Evolutionary conservation across 35 echinoderm and acorn worm species (phyloP), one percentile per base, ranked within the genome.

Genomic region (Ophiothrix spiculata): DNA sequence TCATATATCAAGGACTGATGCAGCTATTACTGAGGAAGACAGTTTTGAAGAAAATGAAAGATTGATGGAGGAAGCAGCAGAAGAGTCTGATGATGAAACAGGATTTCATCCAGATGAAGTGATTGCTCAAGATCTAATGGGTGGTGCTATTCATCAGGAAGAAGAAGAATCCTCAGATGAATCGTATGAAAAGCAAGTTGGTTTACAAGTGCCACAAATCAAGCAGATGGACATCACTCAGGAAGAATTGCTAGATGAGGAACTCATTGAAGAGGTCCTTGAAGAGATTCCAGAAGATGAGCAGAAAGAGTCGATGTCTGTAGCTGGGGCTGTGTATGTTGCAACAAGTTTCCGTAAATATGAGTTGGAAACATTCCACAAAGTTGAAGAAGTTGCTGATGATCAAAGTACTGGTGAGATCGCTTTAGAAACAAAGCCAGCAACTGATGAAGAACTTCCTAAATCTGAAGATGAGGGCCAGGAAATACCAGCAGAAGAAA

Each of bases 41-140:
- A 33, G 40, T 34, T 35, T 45, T 49, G 75, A 87, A 36, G 73
- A 77, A 35, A 74, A 87, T 87, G 41, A 87, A 35, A 74, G 41
- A 45, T 35, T 56, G 75, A 77, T 54, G 46, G 85, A 87, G 79
- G 75, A 78, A 35, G 85, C 38, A 41, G 21, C 32, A 39, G 78
- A n/a, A 39, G 78, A 80, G 41, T 80, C 35, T 37, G 78, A 39
- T 40, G 37, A 80, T 2, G 37, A 39, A 40, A 31, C 38, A 39
- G 37, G 41, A 19, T 45, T 45, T 87, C 36, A 34, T 31, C 40
- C 56, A 76, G 75, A 56, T 76, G 84, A 77, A 23, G 64, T 40
- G 4, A 36, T 63, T 17, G 81, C 81, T 84, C 64, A 63, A 39
- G 39, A 75, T 37, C 60, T 69, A 2, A 39, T 78, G 35, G 83